These are phyloP conservation scores for Aepyceros melampus DNA, from an alignment of 2,113 vertebrate species.

Conservation along the genomic window DNA sequence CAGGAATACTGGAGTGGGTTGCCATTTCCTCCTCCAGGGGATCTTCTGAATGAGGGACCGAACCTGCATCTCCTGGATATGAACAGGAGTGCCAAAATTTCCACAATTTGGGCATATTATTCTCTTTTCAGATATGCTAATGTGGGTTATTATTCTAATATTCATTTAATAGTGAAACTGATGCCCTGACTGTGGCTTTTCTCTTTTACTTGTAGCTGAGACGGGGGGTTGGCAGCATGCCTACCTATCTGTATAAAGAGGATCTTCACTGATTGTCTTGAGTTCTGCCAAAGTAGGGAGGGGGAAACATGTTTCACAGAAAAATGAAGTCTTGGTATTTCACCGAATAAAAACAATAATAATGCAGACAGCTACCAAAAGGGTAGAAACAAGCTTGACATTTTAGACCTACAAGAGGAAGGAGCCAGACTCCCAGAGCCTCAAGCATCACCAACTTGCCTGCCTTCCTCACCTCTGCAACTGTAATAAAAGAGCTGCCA, in stretches of 20 bases:
- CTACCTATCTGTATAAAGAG: background rate
- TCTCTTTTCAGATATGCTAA: slow-evolving; percentile 45
- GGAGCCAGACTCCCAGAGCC: background rate
- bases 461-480: background rate
- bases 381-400: background rate
- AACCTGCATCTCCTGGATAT: background rate
- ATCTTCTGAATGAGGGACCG: accelerated
- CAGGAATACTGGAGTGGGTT: background rate
- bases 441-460: background rate
- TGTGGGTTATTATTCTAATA: slow-evolving; percentile 44
- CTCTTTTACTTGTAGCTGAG: slow-evolving; percentile 63
- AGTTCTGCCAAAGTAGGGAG: background rate
- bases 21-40: background rate
- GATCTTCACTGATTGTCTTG: background rate
- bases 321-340: background rate
- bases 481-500: accelerated
- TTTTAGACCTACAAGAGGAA: background rate
- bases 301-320: background rate
- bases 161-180: background rate
- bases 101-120: background rate
- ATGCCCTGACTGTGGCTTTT: slow-evolving; percentile 50
- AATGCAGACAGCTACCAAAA: background rate
- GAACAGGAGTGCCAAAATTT: background rate
- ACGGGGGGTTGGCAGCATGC: background rate
- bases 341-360: background rate